Percentiles rank a stretch among this genome's conserved stretches.
These are phyloP conservation scores for Tridacna crocea DNA, from an alignment of 2,888 invertebrate species.

Conservation along the genomic window DNA sequence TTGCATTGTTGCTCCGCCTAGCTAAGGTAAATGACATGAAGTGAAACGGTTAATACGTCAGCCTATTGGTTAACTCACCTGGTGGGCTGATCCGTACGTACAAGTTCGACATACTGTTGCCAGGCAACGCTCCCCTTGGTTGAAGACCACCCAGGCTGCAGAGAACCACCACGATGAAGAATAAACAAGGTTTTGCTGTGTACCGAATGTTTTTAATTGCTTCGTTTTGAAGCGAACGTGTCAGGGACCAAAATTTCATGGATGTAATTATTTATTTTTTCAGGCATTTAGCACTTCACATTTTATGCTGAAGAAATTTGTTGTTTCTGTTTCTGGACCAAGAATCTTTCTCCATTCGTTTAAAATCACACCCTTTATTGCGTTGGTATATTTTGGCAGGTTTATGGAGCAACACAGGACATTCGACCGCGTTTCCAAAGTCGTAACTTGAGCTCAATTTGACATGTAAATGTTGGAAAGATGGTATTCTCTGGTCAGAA, in stretches of 20 bases:
- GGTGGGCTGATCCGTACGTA: constrained; percentile 79
- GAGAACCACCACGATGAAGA: constrained; percentile 73
- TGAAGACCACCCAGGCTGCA: constrained; percentile 83
- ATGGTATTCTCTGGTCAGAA: no score
- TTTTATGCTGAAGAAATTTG: constrained; percentile 18
- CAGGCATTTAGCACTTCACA: constrained; percentile 55
- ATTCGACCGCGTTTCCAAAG: background rate
- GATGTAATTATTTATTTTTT: constrained; percentile 58
- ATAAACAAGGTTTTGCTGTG: constrained; percentile 75
- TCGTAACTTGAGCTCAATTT: no score
- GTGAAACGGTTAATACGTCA: constrained; percentile 70
- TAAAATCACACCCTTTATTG: background rate
- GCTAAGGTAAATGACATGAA: constrained; percentile 78
- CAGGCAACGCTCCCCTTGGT: constrained; percentile 83
- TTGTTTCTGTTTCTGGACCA: background rate
- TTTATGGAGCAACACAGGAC: background rate
- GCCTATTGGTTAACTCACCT: constrained; percentile 79
- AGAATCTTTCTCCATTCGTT: background rate
- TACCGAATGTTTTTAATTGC: constrained; percentile 66
- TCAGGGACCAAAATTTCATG: constrained; percentile 63
- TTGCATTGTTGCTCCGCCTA: constrained; percentile 79
- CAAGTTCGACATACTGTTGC: constrained; percentile 83
- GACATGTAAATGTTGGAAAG: no score
- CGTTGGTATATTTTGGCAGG: background rate
- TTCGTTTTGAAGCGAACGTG: constrained; percentile 61